phyloP scores from a whole-genome alignment of 1,140 invertebrate species.

The Samia ricini region DNA sequence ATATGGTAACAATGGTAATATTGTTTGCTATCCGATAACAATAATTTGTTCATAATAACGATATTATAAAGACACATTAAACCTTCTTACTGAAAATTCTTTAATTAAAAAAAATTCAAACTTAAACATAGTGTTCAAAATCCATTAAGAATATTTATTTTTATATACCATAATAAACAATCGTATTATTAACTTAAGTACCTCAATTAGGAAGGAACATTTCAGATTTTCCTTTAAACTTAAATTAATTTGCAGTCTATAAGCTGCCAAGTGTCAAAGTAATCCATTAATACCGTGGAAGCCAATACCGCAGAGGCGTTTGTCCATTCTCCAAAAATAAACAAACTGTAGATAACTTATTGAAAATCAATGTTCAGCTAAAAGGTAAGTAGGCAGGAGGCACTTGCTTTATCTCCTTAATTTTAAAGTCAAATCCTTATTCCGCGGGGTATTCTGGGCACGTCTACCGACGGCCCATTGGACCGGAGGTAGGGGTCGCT shows the following conservation, averaged over 20 bases:
- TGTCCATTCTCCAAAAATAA: conserved; percentile 32
- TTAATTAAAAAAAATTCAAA: too few species aligned
- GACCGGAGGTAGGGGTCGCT: conserved; percentile 24
- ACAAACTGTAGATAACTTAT: conserved; percentile 30
- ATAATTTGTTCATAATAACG: too few species aligned
- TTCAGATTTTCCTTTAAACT: background rate
- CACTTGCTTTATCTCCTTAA: conserved; percentile 54
- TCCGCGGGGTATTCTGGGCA: conserved; percentile 57
- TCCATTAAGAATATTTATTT: too few species aligned
- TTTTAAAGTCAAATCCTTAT: conserved; percentile 70
- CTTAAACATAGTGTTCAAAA: too few species aligned
- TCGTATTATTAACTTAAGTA: too few species aligned
- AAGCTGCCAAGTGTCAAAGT: background rate
- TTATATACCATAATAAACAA: too few species aligned
- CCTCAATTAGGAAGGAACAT: background rate
- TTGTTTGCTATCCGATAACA: too few species aligned
- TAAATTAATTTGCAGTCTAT: background rate
- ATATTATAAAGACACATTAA: too few species aligned
- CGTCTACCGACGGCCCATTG: conserved; percentile 30
- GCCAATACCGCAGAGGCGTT: background rate
- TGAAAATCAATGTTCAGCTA: conserved; percentile 53
- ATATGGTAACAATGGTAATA: too few species aligned
- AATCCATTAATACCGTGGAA: background rate
- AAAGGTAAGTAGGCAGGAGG: conserved; percentile 35
- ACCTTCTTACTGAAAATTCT: too few species aligned